Percentiles rank a stretch among this genome's conserved stretches.
phyloP scores from a whole-genome alignment of 2,113 vertebrate genomes.

The Solea senegalensis region DNA sequence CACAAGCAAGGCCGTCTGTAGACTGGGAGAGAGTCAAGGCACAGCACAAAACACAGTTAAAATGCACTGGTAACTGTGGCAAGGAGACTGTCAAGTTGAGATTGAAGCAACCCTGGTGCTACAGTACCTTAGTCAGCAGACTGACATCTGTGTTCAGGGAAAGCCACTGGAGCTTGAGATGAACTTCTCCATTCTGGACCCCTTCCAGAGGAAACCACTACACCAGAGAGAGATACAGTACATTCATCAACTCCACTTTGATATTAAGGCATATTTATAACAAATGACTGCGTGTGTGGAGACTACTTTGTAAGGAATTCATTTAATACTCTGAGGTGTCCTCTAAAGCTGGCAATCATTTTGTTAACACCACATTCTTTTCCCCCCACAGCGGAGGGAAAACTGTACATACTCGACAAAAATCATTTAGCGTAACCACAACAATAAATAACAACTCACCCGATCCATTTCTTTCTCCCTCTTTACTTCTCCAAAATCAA shows the following conservation, averaged over 20 bases:
- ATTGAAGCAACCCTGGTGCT: not conserved
- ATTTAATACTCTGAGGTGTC: too few relatives aligned
- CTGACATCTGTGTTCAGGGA: conserved; percentile 83
- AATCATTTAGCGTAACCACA: not conserved
- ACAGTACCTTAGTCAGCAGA: conserved; percentile 67
- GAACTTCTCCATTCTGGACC: conserved; percentile 83
- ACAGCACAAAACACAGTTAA: not conserved
- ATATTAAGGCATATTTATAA: not conserved
- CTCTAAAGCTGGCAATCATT: not conserved
- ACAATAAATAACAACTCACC: conserved; percentile 75
- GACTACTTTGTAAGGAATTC: too few relatives aligned
- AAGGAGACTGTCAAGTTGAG: not conserved
- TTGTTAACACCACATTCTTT: not conserved
- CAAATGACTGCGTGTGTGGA: not conserved
- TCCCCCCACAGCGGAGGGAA: not conserved
- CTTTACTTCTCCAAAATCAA: conserved; percentile 91
- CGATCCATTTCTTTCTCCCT: conserved; percentile 86
- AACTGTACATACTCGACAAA: not conserved
- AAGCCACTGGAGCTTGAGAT: conserved; percentile 91
- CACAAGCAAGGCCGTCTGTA: conserved; percentile 82
- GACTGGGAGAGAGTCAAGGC: conserved; percentile 72
- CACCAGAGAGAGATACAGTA: not conserved
- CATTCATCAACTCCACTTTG: not conserved
- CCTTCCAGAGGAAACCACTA: conserved; percentile 92
- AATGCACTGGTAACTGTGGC: not conserved